phyloP scores from a whole-genome alignment of 2,888 invertebrate genomes.

The Cacoxenus indagator region DNA sequence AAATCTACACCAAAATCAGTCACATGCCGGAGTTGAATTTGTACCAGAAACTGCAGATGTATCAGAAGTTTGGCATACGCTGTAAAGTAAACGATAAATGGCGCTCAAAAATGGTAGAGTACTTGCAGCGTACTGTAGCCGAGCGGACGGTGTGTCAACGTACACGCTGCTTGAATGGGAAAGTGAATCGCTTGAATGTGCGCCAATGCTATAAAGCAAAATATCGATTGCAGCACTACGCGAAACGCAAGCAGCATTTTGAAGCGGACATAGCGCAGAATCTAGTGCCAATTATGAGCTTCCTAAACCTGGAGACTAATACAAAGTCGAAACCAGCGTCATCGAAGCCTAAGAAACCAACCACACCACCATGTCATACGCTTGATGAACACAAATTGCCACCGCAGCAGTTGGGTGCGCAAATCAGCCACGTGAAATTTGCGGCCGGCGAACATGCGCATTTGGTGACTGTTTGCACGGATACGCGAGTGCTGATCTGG shows the following conservation, averaged over 20 bases:
- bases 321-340: conserved; percentile 7
- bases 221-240: conserved; percentile 50
- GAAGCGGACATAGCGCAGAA: conserved; percentile 46
- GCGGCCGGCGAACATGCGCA: conserved; percentile 65
- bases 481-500: conserved; percentile 76
- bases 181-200: conserved; percentile 49
- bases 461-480: conserved; percentile 69
- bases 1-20: conserved; percentile 53
- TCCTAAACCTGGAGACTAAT: conserved; percentile 50
- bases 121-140: conserved; percentile 46
- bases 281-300: conserved; percentile 56
- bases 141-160: conserved; percentile 16
- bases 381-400: background rate
- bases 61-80: conserved; percentile 61
- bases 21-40: conserved; percentile 63
- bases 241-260: conserved; percentile 41
- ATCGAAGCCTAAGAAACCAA: background rate
- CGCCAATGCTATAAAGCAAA: conserved; percentile 67
- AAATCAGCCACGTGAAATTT: conserved; percentile 66
- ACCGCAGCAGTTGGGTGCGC: conserved; percentile 49
- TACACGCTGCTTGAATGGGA: conserved; percentile 37
- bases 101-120: conserved; percentile 42
- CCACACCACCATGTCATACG: background rate
- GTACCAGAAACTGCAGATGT: conserved; percentile 65
- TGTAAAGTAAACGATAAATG: conserved; percentile 52